Conservation (phyloP, 2,797 vertebrate genomes). For the Pseudochromis fuscus region DNA sequence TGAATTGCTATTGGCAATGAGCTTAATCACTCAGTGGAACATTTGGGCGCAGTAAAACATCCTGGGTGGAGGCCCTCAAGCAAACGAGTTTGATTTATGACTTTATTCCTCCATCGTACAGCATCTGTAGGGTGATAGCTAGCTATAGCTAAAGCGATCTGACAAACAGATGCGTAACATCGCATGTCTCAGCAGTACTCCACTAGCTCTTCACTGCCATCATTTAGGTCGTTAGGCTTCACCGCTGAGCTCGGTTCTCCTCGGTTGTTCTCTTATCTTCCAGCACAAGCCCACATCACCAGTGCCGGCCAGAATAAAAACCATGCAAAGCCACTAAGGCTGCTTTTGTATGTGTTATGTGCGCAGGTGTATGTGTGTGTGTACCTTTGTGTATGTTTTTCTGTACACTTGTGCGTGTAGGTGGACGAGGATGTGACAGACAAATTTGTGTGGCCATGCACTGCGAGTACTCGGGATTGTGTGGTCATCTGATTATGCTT, state of each 20-base stretch:
- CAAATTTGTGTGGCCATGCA: constrained; percentile 40
- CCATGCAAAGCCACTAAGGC: constrained; percentile 34
- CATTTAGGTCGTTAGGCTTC: constrained; percentile 37
- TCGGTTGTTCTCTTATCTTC: constrained; percentile 39
- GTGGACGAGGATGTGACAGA: constrained; percentile 50
- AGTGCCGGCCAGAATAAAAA: constrained; percentile 28
- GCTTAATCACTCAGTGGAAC: constrained; percentile 76
- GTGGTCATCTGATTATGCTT: constrained; percentile 45
- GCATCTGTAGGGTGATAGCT: constrained; percentile 53
- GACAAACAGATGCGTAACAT: constrained; percentile 64
- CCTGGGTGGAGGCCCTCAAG: constrained; percentile 57
- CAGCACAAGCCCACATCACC: constrained; percentile 25
- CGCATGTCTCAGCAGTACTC: constrained; percentile 49
- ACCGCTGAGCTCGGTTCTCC: constrained; percentile 25
- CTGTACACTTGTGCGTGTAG: constrained; percentile 29
- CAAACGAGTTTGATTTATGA: constrained; percentile 75
- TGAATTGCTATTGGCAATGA: constrained; percentile 70
- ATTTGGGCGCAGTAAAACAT: constrained; percentile 74
- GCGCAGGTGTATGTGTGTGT: constrained; percentile 21
- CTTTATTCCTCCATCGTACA: constrained; percentile 53
- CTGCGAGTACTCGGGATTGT: constrained; percentile 24
- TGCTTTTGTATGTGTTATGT: constrained; percentile 33
- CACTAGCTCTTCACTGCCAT: constrained; percentile 26
- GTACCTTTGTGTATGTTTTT: constrained; percentile 10
- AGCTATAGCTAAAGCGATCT: constrained; percentile 49